These are phyloP conservation scores for Saturnia japonica DNA, from an alignment of 2,888 invertebrate species.

Conservation along the genomic window DNA sequence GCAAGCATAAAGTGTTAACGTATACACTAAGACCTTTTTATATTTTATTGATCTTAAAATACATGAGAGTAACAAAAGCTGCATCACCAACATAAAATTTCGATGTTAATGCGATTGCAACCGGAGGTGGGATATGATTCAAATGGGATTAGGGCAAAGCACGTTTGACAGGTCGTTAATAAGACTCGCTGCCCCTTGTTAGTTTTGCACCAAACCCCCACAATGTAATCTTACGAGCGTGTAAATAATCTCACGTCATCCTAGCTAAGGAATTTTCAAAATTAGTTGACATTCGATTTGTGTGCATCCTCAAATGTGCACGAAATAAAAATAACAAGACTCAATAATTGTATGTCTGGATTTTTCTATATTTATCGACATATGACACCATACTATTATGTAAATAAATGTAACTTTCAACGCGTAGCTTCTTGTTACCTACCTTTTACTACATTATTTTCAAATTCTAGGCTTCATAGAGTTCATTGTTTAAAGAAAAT, in stretches of 20 bases:
- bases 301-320: not conserved
- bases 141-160: conserved; percentile 64
- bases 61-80: conserved; percentile 16
- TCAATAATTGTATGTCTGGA: not conserved
- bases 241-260: conserved; percentile 52
- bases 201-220: conserved; percentile 71
- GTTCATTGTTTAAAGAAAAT: no score
- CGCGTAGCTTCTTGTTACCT: no score
- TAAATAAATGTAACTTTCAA: no score
- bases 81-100: conserved; percentile 26
- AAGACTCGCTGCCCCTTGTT: conserved; percentile 72
- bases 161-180: conserved; percentile 74
- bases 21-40: not conserved
- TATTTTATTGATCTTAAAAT: conserved; percentile 1
- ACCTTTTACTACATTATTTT: no score
- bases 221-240: conserved; percentile 55
- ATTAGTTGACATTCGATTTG: conserved; percentile 30
- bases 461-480: no score
- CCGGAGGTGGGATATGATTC: conserved; percentile 52
- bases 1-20: not conserved
- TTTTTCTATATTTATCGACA: not conserved
- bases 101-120: conserved; percentile 48
- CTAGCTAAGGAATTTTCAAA: conserved; percentile 36
- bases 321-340: not conserved
- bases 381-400: no score